Evolutionary conservation across 2,888 invertebrate species (phyloP).

Genomic region (Ornithoptera alexandrae): DNA sequence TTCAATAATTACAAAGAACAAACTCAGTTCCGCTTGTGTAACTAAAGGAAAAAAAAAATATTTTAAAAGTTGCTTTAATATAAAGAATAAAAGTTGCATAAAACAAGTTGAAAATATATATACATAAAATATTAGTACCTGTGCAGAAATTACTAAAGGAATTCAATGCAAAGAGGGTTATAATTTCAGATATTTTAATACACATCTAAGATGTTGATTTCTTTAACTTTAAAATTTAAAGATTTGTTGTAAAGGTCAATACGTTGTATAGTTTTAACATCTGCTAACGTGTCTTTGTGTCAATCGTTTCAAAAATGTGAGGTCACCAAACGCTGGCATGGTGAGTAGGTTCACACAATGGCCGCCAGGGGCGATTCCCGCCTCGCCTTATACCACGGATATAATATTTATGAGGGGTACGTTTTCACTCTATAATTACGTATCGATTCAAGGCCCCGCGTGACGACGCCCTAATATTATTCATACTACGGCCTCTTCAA

Average conservation of each 20-base stretch:
- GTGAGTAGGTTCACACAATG: constrained; percentile 57
- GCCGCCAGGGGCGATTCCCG: constrained; percentile 71
- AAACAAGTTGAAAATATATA: no score
- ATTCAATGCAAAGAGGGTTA: no score
- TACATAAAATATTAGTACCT: no score
- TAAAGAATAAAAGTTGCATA: no score
- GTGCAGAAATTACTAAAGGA: no score
- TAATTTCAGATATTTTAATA: no score
- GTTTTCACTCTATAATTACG: constrained; percentile 78
- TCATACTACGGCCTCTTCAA: constrained; percentile 69
- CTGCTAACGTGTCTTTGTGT: constrained; percentile 16
- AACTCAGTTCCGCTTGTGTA: no score
- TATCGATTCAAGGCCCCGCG: constrained; percentile 69
- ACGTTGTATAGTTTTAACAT: neutral
- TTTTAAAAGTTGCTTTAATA: no score
- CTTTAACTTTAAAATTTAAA: neutral
- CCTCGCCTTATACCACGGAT: constrained; percentile 69
- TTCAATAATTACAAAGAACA: no score
- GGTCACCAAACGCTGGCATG: constrained; percentile 51
- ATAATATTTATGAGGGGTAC: constrained; percentile 77
- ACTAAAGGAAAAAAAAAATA: no score
- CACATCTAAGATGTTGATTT: no score
- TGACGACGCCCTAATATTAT: constrained; percentile 76
- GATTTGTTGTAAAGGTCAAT: neutral
- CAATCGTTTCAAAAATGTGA: constrained; percentile 36